A percentile compares a stretch with the other conserved stretches of the same genome.
Conservation (phyloP, 2,113 vertebrate species). For the Telmatochromis brachygnathus region DNA sequence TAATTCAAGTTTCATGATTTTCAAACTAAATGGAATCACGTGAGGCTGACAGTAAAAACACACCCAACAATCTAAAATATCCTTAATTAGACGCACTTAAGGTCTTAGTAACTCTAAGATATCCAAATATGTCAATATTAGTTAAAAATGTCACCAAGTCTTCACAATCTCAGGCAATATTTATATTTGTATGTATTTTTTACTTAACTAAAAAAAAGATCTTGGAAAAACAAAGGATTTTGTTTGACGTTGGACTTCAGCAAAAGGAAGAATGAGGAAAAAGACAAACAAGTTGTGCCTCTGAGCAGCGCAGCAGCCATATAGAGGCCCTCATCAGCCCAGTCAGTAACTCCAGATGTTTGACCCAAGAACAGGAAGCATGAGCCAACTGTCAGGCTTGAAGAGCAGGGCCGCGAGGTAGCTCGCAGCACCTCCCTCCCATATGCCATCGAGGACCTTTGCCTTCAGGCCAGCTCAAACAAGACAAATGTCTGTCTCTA, state of each 20-base stretch:
- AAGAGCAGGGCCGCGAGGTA: background rate
- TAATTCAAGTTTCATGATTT: background rate
- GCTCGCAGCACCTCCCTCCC: background rate
- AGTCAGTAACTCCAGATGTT: conserved; percentile 26
- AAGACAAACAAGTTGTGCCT: background rate
- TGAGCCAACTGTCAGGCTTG: conserved; percentile 5
- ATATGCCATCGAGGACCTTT: background rate
- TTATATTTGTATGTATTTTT: background rate
- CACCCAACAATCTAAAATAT: background rate
- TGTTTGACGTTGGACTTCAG: background rate
- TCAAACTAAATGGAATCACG: background rate
- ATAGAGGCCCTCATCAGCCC: background rate
- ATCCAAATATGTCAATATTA: accelerated
- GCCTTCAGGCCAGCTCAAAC: background rate
- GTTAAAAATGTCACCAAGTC: background rate
- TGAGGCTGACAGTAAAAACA: background rate
- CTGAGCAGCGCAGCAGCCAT: background rate
- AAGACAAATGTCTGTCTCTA: background rate
- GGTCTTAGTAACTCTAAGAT: background rate
- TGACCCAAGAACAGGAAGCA: background rate
- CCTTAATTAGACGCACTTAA: background rate
- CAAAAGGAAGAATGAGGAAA: background rate
- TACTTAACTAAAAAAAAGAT: background rate
- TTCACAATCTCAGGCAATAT: background rate
- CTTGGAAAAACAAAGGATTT: background rate